These are phyloP conservation scores for Diorhabda sublineata DNA, from an alignment of 1,140 invertebrate genomes.

Conservation along the genomic window DNA sequence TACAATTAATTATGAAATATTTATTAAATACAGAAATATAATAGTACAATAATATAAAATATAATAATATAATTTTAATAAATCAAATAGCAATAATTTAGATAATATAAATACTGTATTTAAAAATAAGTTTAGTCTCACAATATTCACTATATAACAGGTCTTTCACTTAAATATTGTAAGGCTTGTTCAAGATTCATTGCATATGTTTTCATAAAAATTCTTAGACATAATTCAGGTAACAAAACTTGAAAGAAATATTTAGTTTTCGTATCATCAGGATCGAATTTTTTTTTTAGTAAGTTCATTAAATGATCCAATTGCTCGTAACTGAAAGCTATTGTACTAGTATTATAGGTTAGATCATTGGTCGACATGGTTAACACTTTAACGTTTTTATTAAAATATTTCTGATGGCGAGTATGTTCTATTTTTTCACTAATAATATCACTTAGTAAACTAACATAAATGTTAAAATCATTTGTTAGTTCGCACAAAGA, in stretches of 20 bases:
- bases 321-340: conserved; percentile 31
- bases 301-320: conserved; percentile 23
- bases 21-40: too few species aligned
- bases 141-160: background rate
- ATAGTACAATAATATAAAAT: too few species aligned
- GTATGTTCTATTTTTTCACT: conserved; percentile 21
- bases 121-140: too few species aligned
- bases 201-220: conserved; percentile 32
- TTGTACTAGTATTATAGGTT: conserved; percentile 30
- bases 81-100: too few species aligned
- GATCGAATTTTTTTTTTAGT: conserved; percentile 27
- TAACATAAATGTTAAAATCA: conserved; percentile 21
- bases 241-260: conserved; percentile 38
- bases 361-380: conserved; percentile 21
- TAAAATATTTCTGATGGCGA: conserved; percentile 26
- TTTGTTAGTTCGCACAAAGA: conserved; percentile 20
- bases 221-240: conserved; percentile 34
- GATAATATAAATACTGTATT: too few species aligned
- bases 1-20: too few species aligned
- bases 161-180: conserved; percentile 26
- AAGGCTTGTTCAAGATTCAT: conserved; percentile 25
- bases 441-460: conserved; percentile 24
- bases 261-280: conserved; percentile 18
- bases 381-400: conserved; percentile 6
- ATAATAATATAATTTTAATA: too few species aligned